Base-by-base conservation (phyloP, 2,888 invertebrate genomes). In the Drosophila limbata region DNA sequence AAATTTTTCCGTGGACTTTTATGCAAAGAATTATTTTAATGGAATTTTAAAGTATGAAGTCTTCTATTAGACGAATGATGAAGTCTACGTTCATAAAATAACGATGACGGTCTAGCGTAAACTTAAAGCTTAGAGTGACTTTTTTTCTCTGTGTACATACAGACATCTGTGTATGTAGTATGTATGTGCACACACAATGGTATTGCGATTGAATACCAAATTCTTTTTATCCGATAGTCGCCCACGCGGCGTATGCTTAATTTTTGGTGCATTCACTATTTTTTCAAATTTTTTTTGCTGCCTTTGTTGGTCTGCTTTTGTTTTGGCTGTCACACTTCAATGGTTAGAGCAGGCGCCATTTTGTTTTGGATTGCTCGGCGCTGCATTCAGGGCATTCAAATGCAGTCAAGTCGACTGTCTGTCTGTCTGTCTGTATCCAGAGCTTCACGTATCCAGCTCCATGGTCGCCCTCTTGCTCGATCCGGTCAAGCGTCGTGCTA, bases 401-500 rank as follows among this genome's bases (percentile, higher is more conserved):
- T 83, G 76, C 83, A 83, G 63, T 59, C 65, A 70, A 73, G 71
- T 25, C 25, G 5, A 25, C 25, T 25, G 5, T 25, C 25, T 25
- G 25, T 25, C 25, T 25, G 25, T 33, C 28, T 28, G 28, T 28
- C 28, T 28, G 28, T 8, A 28, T 28, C 8, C 28, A 28, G 25
- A 25, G 28, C 28, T 28, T 28, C 28, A 25, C 25, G 25, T 25
- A 19, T 13, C 19, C 33, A 8, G 19, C 35, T 21, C 13, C 50
- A 42, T 35, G 15, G 28, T n/a, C 53, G 19, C 28, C 33, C 51
- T n/a, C 13, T 35, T 31, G 8, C 40, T 47, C 60, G 19, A 39
- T 66, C 66, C 69, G 81, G 84, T 81, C 81, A 81, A 83, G 86
- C 79, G 60, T 79, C 71, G 81, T 77, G 84, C 84, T 84, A 86